Conservation (phyloP, 1,140 invertebrate genomes). For the Trichonephila clavata region DNA sequence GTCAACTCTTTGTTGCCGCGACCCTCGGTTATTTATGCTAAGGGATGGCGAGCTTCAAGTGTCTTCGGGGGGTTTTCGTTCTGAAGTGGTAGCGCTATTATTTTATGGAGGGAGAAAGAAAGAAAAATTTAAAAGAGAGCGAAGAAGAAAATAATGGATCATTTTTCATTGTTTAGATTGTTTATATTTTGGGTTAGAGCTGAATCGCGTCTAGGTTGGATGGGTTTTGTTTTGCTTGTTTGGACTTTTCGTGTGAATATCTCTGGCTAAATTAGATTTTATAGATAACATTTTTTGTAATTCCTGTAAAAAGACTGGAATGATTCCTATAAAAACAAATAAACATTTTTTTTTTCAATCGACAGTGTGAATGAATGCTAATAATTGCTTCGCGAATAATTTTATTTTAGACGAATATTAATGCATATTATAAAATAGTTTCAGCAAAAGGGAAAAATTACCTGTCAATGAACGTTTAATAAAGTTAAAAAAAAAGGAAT, state of each 20-base stretch:
- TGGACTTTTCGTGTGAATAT: neutral
- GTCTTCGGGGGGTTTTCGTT: constrained; percentile 16
- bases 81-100: constrained; percentile 26
- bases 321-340: too few relatives aligned
- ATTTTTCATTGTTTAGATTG: constrained; percentile 24
- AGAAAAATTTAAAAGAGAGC: neutral
- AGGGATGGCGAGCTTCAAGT: constrained; percentile 10
- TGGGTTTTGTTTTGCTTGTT: constrained; percentile 3
- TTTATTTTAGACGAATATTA: too few relatives aligned
- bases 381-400: too few relatives aligned
- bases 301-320: too few relatives aligned
- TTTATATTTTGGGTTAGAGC: neutral
- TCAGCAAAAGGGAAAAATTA: too few relatives aligned
- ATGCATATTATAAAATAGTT: too few relatives aligned
- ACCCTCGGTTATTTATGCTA: constrained; percentile 57
- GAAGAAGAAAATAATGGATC: neutral
- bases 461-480: too few relatives aligned
- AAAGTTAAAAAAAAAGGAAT: too few relatives aligned
- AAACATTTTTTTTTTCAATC: too few relatives aligned
- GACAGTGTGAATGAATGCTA: too few relatives aligned
- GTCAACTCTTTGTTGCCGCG: constrained; percentile 64
- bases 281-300: too few relatives aligned
- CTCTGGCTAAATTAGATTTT: too few relatives aligned
- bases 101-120: neutral
- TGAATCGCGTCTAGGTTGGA: neutral